A percentile compares a stretch with the other conserved stretches of the same genome.
Conservation (phyloP, 2,888 invertebrate species). For the Lithophane ornitopus region DNA sequence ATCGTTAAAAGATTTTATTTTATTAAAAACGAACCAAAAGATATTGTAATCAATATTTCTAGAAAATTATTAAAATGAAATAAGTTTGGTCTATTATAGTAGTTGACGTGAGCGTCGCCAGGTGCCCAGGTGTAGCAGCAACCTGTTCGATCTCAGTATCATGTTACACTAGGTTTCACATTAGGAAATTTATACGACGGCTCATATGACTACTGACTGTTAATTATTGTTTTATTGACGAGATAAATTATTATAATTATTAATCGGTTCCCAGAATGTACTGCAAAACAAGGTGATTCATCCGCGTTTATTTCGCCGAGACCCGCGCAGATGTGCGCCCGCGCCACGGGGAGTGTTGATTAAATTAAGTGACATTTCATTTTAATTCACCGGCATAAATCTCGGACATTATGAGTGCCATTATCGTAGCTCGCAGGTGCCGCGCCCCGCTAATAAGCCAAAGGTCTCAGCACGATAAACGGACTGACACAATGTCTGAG, state of each 20-base stretch:
- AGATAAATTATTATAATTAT: constrained; percentile 88
- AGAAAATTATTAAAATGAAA: constrained; percentile 76
- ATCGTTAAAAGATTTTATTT: constrained; percentile 28
- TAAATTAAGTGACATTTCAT: constrained; percentile 89
- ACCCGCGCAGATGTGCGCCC: constrained; percentile 77
- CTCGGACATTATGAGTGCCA: constrained; percentile 82
- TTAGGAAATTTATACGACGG: constrained; percentile 90
- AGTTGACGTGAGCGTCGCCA: constrained; percentile 82
- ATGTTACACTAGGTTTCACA: constrained; percentile 89
- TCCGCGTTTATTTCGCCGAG: constrained; percentile 78
- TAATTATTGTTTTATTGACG: constrained; percentile 89
- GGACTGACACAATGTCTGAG: constrained; percentile 78
- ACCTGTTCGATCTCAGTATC: constrained; percentile 85
- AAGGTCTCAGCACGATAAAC: constrained; percentile 79
- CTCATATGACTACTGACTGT: constrained; percentile 88
- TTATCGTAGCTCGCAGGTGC: constrained; percentile 81
- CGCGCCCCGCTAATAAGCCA: constrained; percentile 73
- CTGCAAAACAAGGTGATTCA: constrained; percentile 90
- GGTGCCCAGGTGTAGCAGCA: constrained; percentile 87
- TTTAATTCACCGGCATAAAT: constrained; percentile 86
- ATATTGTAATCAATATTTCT: constrained; percentile 77
- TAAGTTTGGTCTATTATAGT: constrained; percentile 83
- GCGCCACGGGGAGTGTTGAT: constrained; percentile 84
- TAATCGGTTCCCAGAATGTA: constrained; percentile 86
- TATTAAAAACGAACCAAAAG: constrained; percentile 39